A percentile compares a stretch with the other conserved stretches of the same genome.
phyloP scores from a whole-genome alignment of 2,888 invertebrate genomes.

The Agrotis ipsilon region DNA sequence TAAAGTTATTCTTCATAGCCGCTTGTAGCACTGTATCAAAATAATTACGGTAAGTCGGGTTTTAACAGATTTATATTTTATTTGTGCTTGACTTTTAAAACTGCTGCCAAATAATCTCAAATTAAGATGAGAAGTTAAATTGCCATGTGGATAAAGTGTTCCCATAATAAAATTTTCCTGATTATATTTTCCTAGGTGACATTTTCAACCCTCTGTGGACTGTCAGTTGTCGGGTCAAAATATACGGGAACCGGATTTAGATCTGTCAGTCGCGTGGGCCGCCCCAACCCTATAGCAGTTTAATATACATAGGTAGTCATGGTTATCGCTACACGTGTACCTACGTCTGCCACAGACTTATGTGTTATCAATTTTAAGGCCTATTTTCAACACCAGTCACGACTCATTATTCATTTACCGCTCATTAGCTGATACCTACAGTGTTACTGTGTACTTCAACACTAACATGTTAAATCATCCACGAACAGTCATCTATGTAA shows the following conservation, averaged over 20 bases:
- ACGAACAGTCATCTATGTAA: slow-evolving; percentile 24
- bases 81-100: slow-evolving; percentile 20
- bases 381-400: slow-evolving; percentile 73
- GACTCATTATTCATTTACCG: slow-evolving; percentile 61
- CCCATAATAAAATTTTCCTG: slow-evolving; percentile 6
- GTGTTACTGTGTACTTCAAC: slow-evolving; percentile 17
- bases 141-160: slow-evolving; percentile 8
- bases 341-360: slow-evolving; percentile 27
- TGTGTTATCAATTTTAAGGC: slow-evolving; percentile 70
- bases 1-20: slow-evolving; percentile 7
- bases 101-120: slow-evolving; percentile 28
- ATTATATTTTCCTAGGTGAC: background rate
- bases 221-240: background rate
- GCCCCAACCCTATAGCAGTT: slow-evolving; percentile 14
- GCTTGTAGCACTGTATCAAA: slow-evolving; percentile 33
- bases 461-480: slow-evolving; percentile 42
- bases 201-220: background rate
- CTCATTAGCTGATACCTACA: slow-evolving; percentile 36
- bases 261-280: background rate
- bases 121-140: slow-evolving; percentile 13
- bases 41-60: slow-evolving; percentile 21
- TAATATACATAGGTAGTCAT: slow-evolving; percentile 15
- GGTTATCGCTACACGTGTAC: slow-evolving; percentile 61
- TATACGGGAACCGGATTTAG: slow-evolving; percentile 4
- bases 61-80: slow-evolving; percentile 29